Percentiles rank a stretch among this genome's conserved stretches.
These are phyloP conservation scores for Leptobrachium ailaonicum DNA, from an alignment of 2,113 vertebrate genomes.

Conservation along the genomic window DNA sequence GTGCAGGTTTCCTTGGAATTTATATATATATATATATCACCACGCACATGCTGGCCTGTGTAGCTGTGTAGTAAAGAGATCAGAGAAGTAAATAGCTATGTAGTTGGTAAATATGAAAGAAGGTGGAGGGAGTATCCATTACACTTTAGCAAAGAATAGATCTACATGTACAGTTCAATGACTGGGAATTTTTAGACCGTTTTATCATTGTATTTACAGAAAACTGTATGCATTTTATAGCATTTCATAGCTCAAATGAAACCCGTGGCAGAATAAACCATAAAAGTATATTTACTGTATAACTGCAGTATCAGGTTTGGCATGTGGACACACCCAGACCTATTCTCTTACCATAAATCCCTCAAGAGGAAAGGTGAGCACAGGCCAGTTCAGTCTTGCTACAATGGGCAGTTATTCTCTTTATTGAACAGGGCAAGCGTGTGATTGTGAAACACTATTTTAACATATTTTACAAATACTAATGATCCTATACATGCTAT, in stretches of 20 bases:
- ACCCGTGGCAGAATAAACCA: slow-evolving; percentile 13
- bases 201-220: background rate
- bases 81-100: too few species aligned
- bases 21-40: too few species aligned
- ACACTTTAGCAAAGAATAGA: too few species aligned
- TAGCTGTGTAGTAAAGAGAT: too few species aligned
- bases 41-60: too few species aligned
- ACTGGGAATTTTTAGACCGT: background rate
- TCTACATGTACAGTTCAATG: background rate
- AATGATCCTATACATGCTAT: too few species aligned
- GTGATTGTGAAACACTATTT: too few species aligned
- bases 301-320: slow-evolving; percentile 28
- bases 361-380: slow-evolving; percentile 12
- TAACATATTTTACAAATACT: too few species aligned
- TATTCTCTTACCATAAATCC: slow-evolving; percentile 31
- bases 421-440: too few species aligned
- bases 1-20: too few species aligned
- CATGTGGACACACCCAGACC: slow-evolving; percentile 16
- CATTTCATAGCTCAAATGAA: background rate
- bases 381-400: slow-evolving; percentile 4
- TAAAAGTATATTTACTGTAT: slow-evolving; percentile 29
- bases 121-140: too few species aligned
- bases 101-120: too few species aligned
- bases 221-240: background rate
- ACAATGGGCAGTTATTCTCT: background rate